phyloP scores from a whole-genome alignment of 2,888 invertebrate species.

The Lymantria dispar region DNA sequence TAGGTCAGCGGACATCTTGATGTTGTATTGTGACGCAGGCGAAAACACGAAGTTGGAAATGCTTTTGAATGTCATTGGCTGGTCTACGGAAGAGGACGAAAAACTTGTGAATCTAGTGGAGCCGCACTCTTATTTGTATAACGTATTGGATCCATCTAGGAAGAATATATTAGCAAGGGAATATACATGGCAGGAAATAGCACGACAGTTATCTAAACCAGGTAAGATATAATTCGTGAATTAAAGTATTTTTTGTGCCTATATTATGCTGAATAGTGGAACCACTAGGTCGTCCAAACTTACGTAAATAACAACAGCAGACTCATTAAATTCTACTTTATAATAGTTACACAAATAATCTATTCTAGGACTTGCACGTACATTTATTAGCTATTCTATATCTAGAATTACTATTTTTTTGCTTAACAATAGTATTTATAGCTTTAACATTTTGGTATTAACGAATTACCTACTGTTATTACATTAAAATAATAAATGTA shows the following conservation, averaged over 20 bases:
- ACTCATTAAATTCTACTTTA: too few relatives aligned
- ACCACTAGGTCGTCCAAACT: not conserved
- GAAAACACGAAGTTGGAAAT: slow-evolving; percentile 49
- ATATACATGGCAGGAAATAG: slow-evolving; percentile 71
- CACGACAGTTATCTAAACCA: slow-evolving; percentile 63
- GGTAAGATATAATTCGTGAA: slow-evolving; percentile 39
- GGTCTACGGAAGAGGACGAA: slow-evolving; percentile 68
- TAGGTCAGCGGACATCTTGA: slow-evolving; percentile 76
- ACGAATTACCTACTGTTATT: too few relatives aligned
- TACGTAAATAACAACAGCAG: not conserved
- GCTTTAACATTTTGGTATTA: too few relatives aligned
- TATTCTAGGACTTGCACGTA: slow-evolving; percentile 12
- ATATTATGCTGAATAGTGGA: too few relatives aligned
- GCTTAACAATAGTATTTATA: slow-evolving; percentile 13
- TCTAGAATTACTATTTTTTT: not conserved
- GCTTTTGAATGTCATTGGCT: slow-evolving; percentile 70
- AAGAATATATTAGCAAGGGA: slow-evolving; percentile 69
- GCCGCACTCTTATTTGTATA: slow-evolving; percentile 66
- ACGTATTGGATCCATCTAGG: slow-evolving; percentile 62
- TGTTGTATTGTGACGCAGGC: slow-evolving; percentile 46
- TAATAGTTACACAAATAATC: slow-evolving; percentile 1
- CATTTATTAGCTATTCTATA: slow-evolving; percentile 1
- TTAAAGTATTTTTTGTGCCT: too few relatives aligned
- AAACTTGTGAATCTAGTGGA: slow-evolving; percentile 64
- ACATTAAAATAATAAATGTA: too few relatives aligned